These are phyloP conservation scores for Penaeus indicus DNA, from an alignment of 1,140 invertebrate genomes.

Conservation along the genomic window DNA sequence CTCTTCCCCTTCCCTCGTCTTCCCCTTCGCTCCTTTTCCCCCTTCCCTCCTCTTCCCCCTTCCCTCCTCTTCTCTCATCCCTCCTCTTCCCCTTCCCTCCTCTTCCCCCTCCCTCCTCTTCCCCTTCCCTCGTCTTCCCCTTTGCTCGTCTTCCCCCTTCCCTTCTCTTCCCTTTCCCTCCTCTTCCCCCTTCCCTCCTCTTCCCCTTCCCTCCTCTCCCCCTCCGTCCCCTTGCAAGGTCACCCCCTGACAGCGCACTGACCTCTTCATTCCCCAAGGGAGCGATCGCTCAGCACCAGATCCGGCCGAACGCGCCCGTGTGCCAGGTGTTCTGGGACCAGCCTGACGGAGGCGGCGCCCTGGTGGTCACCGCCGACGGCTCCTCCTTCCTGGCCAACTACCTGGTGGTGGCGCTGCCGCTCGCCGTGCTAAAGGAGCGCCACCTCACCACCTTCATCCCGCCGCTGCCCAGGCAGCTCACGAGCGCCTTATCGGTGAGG, in stretches of 20 bases:
- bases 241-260: not conserved
- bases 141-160: not conserved
- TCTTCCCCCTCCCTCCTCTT: too few relatives aligned
- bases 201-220: too few relatives aligned
- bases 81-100: too few relatives aligned
- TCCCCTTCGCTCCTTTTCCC: too few relatives aligned
- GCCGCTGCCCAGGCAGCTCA: slow-evolving; percentile 1
- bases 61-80: too few relatives aligned
- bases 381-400: slow-evolving; percentile 38
- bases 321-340: slow-evolving; percentile 49
- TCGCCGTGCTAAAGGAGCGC: slow-evolving; percentile 35
- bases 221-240: too few relatives aligned
- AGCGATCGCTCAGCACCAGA: slow-evolving; percentile 15
- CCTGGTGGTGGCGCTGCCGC: slow-evolving; percentile 24
- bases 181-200: not conserved
- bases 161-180: not conserved
- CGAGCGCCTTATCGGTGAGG: not conserved
- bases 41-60: too few relatives aligned
- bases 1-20: too few relatives aligned
- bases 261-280: not conserved
- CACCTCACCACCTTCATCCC: slow-evolving; percentile 41
- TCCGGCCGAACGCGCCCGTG: slow-evolving; percentile 24
- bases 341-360: not conserved
- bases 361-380: slow-evolving; percentile 46
- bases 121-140: not conserved